These are phyloP conservation scores for Limnephilus rhombicus DNA, from an alignment of 2,888 invertebrate species.

Conservation along the genomic window DNA sequence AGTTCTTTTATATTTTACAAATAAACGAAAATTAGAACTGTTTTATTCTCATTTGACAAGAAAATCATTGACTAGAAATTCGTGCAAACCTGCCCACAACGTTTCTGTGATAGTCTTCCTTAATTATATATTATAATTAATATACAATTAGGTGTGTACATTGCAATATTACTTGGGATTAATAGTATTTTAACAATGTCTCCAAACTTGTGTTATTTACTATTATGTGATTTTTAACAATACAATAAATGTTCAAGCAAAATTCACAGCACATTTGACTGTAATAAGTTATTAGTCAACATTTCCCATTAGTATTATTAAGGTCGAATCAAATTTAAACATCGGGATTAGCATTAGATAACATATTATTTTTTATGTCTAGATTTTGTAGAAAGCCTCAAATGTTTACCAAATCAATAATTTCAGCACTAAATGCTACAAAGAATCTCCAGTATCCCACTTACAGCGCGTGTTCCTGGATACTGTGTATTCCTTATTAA, in stretches of 20 bases:
- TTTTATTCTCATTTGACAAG: conserved; percentile 2
- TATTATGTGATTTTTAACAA: not conserved
- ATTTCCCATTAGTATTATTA: not conserved
- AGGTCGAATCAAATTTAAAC: not conserved
- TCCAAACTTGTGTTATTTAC: not conserved
- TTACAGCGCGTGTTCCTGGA: not conserved
- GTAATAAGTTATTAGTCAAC: not conserved
- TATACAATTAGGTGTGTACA: conserved; percentile 11
- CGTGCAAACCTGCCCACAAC: not conserved
- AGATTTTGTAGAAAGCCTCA: not conserved
- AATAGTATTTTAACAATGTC: not conserved
- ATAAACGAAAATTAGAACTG: not conserved
- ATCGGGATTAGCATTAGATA: not conserved
- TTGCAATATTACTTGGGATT: conserved; percentile 20
- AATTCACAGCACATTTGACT: not conserved
- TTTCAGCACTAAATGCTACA: not conserved
- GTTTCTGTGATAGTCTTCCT: conserved; percentile 43
- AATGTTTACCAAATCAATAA: not conserved
- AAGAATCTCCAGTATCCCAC: not conserved
- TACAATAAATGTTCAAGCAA: not conserved
- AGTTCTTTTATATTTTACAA: not conserved
- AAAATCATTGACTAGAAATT: not conserved
- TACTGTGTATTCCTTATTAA: not conserved
- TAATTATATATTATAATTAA: not conserved
- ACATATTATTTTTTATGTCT: not conserved